Base-by-base conservation (phyloP, 2,888 invertebrate genomes). In the Cerastoderma edule region DNA sequence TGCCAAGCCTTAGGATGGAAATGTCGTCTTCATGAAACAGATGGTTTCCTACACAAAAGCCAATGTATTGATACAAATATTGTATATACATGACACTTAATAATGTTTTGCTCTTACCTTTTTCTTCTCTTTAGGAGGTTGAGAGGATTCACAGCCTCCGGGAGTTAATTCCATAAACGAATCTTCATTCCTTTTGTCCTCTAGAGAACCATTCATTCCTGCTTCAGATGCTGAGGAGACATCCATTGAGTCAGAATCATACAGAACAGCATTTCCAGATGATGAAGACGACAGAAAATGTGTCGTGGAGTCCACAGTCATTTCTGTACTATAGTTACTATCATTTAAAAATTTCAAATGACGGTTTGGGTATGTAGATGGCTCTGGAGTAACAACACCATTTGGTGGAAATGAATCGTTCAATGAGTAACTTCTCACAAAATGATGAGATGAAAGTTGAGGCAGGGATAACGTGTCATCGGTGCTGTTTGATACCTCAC, bases 181-280 rank as follows among this genome's bases (percentile, higher is more conserved):
- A 22, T 84, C 84, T 22, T 80, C 78, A 48, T 67, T 64, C n/a
- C 79, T 60, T 5, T 65, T 68, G 28, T 78, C 75, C 30, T 84
- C 82, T 64, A 64, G 50, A 16, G 46, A 66, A 0, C 53, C 64
- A 50, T 57, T 60, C 16, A 73, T 50, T n/a, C 75, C 73, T 8
- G 67, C 33, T 16, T 82, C 82, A 8, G 82, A 77, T 5, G 79
- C 82, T 19, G 82, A 82, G 4, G 82, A 75, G 10, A 82, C 82
- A 69, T 82, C 82, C 82, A 82, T 82, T 1, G 82, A 79, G 64
- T 82, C 82, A 27, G 79, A 82, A 57, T 82, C 82, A 48, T 82
- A 79, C 5, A 64, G 35, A 13, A 74, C 53, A 3, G 72, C 16
- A 24, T 46, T 70, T 39, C 56, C 32, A 30, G 64, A 33, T 6